Conservation (phyloP, 1,140 invertebrate genomes). For the Pantala flavescens region DNA sequence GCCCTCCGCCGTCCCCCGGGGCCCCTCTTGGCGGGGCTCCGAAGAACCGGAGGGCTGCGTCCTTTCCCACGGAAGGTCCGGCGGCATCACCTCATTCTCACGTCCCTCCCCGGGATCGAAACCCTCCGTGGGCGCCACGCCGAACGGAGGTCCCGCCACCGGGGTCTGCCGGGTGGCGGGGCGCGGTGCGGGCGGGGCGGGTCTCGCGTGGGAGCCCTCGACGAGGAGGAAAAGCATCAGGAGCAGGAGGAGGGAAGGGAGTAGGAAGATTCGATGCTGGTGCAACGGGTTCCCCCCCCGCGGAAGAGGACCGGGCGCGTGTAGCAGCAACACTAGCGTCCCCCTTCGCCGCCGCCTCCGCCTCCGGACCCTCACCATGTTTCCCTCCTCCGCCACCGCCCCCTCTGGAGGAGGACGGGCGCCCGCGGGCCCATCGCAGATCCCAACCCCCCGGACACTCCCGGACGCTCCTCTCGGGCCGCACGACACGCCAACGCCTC, state of each 20-base stretch:
- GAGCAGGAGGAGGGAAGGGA: not conserved
- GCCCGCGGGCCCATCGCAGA: not conserved
- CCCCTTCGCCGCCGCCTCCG: not conserved
- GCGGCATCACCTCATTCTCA: not conserved
- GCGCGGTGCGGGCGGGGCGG: not conserved
- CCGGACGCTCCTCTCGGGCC: not conserved
- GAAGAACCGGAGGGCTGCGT: not conserved
- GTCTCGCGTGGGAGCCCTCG: not conserved
- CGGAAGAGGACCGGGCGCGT: not conserved
- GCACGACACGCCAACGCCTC: not conserved
- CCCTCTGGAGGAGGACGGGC: not conserved
- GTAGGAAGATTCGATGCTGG: not conserved
- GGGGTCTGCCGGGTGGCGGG: not conserved
- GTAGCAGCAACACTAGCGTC: not conserved
- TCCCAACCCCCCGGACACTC: not conserved
- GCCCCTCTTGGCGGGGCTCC: not conserved
- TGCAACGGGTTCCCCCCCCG: not conserved
- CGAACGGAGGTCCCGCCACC: not conserved
- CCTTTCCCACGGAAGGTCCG: not conserved
- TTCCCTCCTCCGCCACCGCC: not conserved
- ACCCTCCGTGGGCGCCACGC: not conserved
- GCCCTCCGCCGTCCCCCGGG: not conserved
- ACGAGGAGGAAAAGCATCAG: not conserved
- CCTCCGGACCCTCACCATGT: not conserved
- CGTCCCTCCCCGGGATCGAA: not conserved